These are phyloP conservation scores for Esperia sulphurella DNA, from an alignment of 2,888 invertebrate species.

Conservation along the genomic window DNA sequence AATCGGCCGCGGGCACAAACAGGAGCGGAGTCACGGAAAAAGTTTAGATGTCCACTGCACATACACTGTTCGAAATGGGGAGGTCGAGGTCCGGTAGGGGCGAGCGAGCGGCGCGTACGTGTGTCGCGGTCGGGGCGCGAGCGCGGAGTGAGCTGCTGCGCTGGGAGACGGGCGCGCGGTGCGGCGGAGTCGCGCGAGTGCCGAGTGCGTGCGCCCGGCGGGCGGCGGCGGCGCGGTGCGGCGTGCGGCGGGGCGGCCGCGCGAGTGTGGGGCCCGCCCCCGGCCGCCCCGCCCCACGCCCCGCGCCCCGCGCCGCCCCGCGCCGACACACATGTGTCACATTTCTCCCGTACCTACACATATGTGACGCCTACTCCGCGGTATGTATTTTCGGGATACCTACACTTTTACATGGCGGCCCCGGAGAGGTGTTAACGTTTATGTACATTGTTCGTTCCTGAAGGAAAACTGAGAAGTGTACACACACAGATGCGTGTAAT, in stretches of 20 bases:
- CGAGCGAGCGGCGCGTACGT: conserved; percentile 36
- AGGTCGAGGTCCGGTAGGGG: conserved; percentile 32
- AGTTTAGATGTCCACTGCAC: conserved; percentile 41
- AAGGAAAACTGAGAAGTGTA: too few species aligned
- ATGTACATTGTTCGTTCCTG: too few species aligned
- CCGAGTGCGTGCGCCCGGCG: conserved; percentile 35
- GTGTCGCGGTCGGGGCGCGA: conserved; percentile 53
- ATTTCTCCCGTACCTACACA: conserved; percentile 58
- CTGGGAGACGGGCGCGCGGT: conserved; percentile 43
- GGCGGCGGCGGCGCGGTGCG: conserved; percentile 42
- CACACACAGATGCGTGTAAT: too few species aligned
- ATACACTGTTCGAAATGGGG: conserved; percentile 10
- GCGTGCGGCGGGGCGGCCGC: conserved; percentile 45
- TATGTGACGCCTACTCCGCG: conserved; percentile 70
- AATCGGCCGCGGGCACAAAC: conserved; percentile 29
- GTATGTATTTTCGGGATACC: conserved; percentile 65
- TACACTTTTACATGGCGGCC: conserved; percentile 13
- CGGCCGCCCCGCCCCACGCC: conserved; percentile 48
- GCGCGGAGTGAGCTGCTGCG: conserved; percentile 45
- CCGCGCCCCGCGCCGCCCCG: conserved; percentile 25
- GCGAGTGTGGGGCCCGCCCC: conserved; percentile 53
- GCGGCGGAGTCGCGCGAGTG: conserved; percentile 62
- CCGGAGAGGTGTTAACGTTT: too few species aligned
- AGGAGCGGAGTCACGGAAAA: conserved; percentile 42
- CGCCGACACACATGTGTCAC: conserved; percentile 56